phyloP scores from a whole-genome alignment of 1,140 invertebrate genomes.

The Reticulitermes speratus region DNA sequence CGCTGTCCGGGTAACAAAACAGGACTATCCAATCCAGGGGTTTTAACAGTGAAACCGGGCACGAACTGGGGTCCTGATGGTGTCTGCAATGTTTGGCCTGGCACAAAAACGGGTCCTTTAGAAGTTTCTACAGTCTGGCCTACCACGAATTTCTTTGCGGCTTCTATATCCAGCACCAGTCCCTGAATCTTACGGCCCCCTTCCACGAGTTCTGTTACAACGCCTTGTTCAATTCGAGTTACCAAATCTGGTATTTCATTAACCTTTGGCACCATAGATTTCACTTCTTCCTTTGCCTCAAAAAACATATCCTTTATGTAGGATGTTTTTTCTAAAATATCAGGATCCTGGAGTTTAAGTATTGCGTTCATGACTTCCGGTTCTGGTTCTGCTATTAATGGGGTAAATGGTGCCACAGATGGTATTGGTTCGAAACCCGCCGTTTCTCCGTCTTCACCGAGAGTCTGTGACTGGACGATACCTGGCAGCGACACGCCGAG shows the following conservation, averaged over 20 bases:
- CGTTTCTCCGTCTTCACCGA: conserved; percentile 55
- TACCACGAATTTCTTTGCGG: conserved; percentile 52
- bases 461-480: conserved; percentile 44
- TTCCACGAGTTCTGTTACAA: conserved; percentile 43
- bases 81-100: conserved; percentile 70
- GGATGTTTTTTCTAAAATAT: neutral
- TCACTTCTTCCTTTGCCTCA: no score
- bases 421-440: conserved; percentile 60
- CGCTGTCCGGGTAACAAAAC: conserved; percentile 56
- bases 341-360: conserved; percentile 44
- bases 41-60: conserved; percentile 63
- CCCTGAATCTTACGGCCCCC: conserved; percentile 55
- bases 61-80: conserved; percentile 65
- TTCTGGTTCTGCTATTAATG: conserved; percentile 54
- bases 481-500: conserved; percentile 42
- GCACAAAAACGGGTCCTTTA: conserved; percentile 65
- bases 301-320: no score
- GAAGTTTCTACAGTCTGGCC: conserved; percentile 59
- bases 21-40: conserved; percentile 40
- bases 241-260: conserved; percentile 64
- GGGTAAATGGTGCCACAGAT: conserved; percentile 59
- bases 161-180: conserved; percentile 62
- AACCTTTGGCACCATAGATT: conserved; percentile 54
- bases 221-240: conserved; percentile 59
- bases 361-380: conserved; percentile 50